Evolutionary conservation across 2,113 vertebrate species (phyloP).

Genomic region (Columba janthina): DNA sequence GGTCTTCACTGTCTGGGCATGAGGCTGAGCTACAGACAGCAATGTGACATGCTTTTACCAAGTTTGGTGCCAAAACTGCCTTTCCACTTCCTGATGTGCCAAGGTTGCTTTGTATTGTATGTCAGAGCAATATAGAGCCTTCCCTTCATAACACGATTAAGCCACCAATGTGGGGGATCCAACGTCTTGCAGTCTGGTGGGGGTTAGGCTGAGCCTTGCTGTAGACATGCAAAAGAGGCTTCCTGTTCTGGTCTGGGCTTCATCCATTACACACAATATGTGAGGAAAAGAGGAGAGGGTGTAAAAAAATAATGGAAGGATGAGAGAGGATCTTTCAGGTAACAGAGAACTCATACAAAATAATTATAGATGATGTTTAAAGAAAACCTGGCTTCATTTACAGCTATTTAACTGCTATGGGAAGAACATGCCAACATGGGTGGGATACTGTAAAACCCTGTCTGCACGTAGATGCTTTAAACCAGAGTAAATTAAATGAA

Average conservation of each 20-base stretch:
- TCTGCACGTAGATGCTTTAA: background rate
- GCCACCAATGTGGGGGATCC: background rate
- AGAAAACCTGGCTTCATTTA: background rate
- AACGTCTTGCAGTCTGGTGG: rapidly evolving
- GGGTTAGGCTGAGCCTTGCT: background rate
- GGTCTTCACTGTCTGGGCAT: slow-evolving; percentile 1
- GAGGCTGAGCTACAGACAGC: background rate
- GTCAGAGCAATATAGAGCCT: background rate
- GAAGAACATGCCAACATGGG: slow-evolving; percentile 12
- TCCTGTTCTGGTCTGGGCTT: slow-evolving; percentile 28
- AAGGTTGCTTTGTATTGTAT: background rate
- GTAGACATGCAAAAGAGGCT: background rate
- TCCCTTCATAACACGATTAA: background rate
- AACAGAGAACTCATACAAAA: background rate
- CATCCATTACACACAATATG: slow-evolving; percentile 16
- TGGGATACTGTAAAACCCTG: slow-evolving; percentile 4
- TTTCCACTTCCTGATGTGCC: background rate
- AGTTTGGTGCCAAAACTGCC: background rate
- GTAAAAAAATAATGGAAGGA: slow-evolving; percentile 1
- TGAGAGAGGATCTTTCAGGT: background rate
- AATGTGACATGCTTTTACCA: background rate
- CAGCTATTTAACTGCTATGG: background rate
- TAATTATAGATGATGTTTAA: background rate
- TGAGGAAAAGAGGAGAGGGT: slow-evolving; percentile 1
- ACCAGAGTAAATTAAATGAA: background rate